Base-by-base conservation (phyloP, 2,888 invertebrate species). In the Scotopteryx bipunctaria region DNA sequence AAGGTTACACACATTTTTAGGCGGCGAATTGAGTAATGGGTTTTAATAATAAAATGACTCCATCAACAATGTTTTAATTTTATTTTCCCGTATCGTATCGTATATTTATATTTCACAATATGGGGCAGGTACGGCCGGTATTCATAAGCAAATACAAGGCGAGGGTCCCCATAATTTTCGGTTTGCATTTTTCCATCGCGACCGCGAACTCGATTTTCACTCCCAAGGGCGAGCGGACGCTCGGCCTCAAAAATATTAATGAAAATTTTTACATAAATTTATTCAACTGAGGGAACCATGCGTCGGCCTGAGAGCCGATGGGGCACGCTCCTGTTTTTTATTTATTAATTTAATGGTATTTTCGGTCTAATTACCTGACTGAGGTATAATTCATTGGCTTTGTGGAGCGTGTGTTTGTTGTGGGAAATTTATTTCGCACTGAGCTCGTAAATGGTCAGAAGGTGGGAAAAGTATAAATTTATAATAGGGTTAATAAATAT, bases 231-330 rank as follows among this genome's bases (percentile, higher is more conserved):
- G 78, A 75, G 67, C 85, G 87, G 82, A 80, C 86, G 85, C 77
- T 77, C 85, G 85, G 86, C 84, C 86, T 87, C 87, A 83, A 88
- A 89, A 90, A 90, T 90, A 90, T 89, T 89, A 90, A 90, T 90
- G 90, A 90, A 90, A 90, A 85, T 87, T 90, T 90, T 89, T 90
- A 89, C 90, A 90, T 90, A 90, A 90, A 90, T 90, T 90, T 90
- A 90, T 90, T 86, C 86, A 84, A 82, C 79, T 81, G 86, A 86
- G 87, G 88, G 89, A 81, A 81, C 81, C 78, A 79, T 72, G 79
- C 81, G 78, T 80, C 81, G 78, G 76, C 75, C 67, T 73, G 76
- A 73, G 73, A 78, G 73, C 67, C 81, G 78, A 83, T 82, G 61
- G 83, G 84, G 81, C 72, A 72, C 79, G 81, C 77, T 81, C 66